Evolutionary conservation across 2,888 invertebrate genomes (phyloP), one percentile per base, ranked within the genome.

Genomic region (Ennomos fuscantarius): DNA sequence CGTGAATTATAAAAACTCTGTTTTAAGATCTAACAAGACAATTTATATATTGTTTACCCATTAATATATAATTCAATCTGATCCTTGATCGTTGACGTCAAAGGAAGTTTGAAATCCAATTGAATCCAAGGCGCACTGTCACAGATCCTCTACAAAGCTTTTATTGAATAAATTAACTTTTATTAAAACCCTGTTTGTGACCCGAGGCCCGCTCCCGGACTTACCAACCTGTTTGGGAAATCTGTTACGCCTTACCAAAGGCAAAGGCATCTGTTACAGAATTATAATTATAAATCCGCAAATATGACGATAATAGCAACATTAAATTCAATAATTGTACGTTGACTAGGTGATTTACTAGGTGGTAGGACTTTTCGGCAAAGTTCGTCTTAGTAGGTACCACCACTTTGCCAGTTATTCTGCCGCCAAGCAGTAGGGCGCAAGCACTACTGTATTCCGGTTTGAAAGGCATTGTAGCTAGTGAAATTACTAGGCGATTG

Each of bases 111-210:
- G 69, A 78, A 72, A 69, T 76, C 71, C 68, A 65, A 74, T 74
- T 74, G 37, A 36, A 46, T n/a, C 24, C 44, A 13, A 10, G 13
- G 45, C 43, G 36, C 36, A 40, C 53, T 33, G 45, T 60, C 74
- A 72, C 76, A 75, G 76, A 79, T 74, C 24, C 24, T 76, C 77
- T 76, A 81, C 69, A 76, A 76, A 66, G 75, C 76, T 82, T 82
- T 88, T 87, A 88, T 88, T 84, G 87, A 87, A 88, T 88, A 87
- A 86, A 87, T 88, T 87, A 86, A 84, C 82, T 87, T 86, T 86
- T 87, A 88, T 88, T 86, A 86, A 87, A 87, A 84, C 80, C 78
- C 82, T 84, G 86, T 84, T 87, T 85, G 82, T 81, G 81, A 80
- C 75, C 76, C 72, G 70, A 68, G 64, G 64, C 73, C 63, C 70